phyloP scores from a whole-genome alignment of 1,140 invertebrate genomes.

The Drosophila yakuba region DNA sequence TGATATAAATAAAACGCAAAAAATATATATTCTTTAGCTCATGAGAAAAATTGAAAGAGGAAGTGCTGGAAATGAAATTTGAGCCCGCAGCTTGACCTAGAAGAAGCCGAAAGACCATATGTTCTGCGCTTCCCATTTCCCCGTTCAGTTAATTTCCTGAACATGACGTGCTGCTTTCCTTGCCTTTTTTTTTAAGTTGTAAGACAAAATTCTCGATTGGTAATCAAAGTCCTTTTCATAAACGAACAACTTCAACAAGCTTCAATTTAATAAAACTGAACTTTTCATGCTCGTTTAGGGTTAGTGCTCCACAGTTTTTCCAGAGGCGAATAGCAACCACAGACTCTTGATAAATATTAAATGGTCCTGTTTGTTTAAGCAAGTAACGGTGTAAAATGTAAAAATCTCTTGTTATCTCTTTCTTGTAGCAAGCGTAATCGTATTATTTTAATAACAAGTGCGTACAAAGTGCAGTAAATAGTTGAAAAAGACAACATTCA shows the following conservation, averaged over 20 bases:
- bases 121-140: slow-evolving; percentile 12
- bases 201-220: slow-evolving; percentile 28
- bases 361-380: slow-evolving; percentile 24
- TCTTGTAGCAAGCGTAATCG: slow-evolving; percentile 56
- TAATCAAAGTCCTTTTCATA: slow-evolving; percentile 36
- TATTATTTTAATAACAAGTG: background rate
- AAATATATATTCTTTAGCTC: slow-evolving; percentile 28
- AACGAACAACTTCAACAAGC: slow-evolving; percentile 2
- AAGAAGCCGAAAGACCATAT: slow-evolving; percentile 36
- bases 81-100: slow-evolving; percentile 57
- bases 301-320: background rate
- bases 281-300: background rate
- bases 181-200: slow-evolving; percentile 25
- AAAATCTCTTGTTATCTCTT: slow-evolving; percentile 23
- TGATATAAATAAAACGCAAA: slow-evolving; percentile 51
- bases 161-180: slow-evolving; percentile 43
- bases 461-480: background rate
- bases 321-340: background rate
- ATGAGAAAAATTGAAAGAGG: slow-evolving; percentile 22
- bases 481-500: background rate
- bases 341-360: slow-evolving; percentile 34
- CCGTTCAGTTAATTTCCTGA: slow-evolving; percentile 54
- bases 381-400: slow-evolving; percentile 17
- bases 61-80: slow-evolving; percentile 70
- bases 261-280: slow-evolving; percentile 9